Conservation (phyloP, 1,140 invertebrate genomes). For the Leptopilina clavipes region DNA sequence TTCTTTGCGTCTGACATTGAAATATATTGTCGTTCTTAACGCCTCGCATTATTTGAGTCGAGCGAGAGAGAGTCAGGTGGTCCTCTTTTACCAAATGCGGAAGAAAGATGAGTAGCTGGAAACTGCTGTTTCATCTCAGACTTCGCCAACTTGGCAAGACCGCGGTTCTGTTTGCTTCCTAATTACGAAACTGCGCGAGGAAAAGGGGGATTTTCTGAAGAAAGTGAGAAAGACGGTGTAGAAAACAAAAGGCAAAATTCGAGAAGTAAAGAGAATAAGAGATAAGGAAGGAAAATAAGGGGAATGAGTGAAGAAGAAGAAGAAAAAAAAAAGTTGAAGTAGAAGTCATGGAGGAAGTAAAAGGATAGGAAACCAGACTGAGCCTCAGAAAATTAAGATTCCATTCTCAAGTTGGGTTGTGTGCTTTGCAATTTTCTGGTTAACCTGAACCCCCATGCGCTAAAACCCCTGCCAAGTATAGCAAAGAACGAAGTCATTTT, state of each 20-base stretch:
- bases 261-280: background rate
- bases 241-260: background rate
- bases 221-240: background rate
- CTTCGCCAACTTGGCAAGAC: constrained; percentile 66
- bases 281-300: background rate
- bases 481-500: background rate
- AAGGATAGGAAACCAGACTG: constrained; percentile 26
- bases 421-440: constrained; percentile 65
- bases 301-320: background rate
- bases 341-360: background rate
- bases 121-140: constrained; percentile 67
- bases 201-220: background rate
- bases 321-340: background rate
- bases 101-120: constrained; percentile 58
- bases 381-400: constrained; percentile 63
- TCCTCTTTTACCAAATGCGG: constrained; percentile 37
- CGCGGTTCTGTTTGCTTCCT: constrained; percentile 65
- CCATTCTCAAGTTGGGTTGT: constrained; percentile 61
- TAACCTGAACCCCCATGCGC: constrained; percentile 55
- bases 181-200: constrained; percentile 60
- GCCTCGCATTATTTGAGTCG: constrained; percentile 37
- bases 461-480: background rate
- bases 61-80: constrained; percentile 46
- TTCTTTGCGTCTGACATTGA: constrained; percentile 49
- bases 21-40: constrained; percentile 50